A percentile compares a stretch with the other conserved stretches of the same genome.
Conservation (phyloP, 2,888 invertebrate species). For the Volucella zonaria region DNA sequence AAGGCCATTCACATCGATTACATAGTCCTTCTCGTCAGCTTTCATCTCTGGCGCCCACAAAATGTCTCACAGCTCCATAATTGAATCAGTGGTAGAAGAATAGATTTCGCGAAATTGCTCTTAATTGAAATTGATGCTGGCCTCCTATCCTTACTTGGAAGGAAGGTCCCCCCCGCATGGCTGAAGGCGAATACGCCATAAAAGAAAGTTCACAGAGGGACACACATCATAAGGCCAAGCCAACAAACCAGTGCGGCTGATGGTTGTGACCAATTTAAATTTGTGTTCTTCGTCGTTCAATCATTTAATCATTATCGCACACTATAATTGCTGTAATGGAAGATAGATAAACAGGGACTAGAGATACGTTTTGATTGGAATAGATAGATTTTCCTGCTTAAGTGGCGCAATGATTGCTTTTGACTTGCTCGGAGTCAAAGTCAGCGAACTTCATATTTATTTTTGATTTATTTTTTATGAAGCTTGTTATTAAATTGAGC, state of each 20-base stretch:
- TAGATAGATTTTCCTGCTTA: not conserved
- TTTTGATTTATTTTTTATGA: not conserved
- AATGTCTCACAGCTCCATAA: constrained; percentile 37
- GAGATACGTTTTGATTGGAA: constrained; percentile 36
- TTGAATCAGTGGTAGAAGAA: constrained; percentile 59
- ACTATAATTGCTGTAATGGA: constrained; percentile 57
- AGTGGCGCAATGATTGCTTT: not conserved
- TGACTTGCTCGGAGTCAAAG: not conserved
- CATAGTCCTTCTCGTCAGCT: not conserved
- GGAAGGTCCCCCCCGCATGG: not conserved
- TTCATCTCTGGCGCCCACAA: not conserved
- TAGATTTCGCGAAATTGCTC: constrained; percentile 64
- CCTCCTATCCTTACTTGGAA: constrained; percentile 28
- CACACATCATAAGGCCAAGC: not conserved
- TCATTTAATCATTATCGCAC: constrained; percentile 65
- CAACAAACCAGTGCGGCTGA: constrained; percentile 1
- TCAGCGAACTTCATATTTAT: too few species aligned
- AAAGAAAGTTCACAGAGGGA: constrained; percentile 7
- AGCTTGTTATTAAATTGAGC: not conserved
- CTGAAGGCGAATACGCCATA: not conserved
- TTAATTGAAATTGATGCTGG: constrained; percentile 54
- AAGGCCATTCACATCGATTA: constrained; percentile 56
- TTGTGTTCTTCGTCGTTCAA: constrained; percentile 30
- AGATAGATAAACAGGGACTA: constrained; percentile 10
- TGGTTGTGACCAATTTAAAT: constrained; percentile 48